Conservation (phyloP, 2,797 vertebrate species). For the Liasis olivaceus region DNA sequence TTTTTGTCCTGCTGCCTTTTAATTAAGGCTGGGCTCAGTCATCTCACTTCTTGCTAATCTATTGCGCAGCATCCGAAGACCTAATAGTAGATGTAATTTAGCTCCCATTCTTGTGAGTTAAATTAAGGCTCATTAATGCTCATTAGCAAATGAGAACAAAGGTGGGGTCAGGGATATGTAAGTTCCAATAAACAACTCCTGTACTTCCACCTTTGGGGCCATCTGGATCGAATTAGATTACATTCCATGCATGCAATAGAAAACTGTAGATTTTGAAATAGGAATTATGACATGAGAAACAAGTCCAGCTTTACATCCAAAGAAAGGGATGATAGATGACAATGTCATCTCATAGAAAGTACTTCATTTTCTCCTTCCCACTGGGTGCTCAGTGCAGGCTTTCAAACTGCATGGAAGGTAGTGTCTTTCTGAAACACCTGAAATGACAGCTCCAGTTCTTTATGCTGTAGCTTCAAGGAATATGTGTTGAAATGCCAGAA, state of each 20-base stretch:
- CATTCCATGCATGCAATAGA: background rate
- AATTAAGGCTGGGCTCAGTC: too few species aligned
- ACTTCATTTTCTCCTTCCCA: background rate
- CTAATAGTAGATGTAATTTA: too few species aligned
- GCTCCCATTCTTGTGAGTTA: too few species aligned
- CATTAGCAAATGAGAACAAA: too few species aligned
- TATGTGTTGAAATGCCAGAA: background rate
- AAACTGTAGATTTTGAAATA: slow-evolving; percentile 12
- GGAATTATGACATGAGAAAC: background rate
- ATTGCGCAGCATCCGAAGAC: too few species aligned
- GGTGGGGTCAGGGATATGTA: too few species aligned
- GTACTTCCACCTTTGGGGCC: background rate
- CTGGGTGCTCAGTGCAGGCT: fast-evolving
- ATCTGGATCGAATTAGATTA: slow-evolving; percentile 7
- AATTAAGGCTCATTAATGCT: too few species aligned
- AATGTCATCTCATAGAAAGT: background rate
- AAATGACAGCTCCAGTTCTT: slow-evolving; percentile 17
- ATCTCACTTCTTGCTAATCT: too few species aligned
- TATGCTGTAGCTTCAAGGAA: slow-evolving; percentile 9
- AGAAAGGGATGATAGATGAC: background rate
- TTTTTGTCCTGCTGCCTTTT: too few species aligned
- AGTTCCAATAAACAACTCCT: background rate
- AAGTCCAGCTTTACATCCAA: background rate
- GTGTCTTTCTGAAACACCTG: background rate
- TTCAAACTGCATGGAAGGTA: background rate